Base-by-base conservation (phyloP, 2,113 vertebrate genomes). In the Nyctereutes procyonoides region DNA sequence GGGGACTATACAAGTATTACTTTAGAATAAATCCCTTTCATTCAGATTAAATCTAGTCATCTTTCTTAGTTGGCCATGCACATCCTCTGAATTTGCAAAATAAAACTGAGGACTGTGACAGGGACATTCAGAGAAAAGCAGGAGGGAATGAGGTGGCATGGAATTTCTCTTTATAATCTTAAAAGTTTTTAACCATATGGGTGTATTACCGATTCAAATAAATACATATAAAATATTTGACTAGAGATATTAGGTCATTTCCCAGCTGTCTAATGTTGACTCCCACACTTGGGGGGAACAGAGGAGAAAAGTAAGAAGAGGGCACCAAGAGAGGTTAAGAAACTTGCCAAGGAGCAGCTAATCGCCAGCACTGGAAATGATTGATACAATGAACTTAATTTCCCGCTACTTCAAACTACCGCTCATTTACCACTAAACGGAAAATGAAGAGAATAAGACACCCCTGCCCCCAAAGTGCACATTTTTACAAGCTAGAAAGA, bases 91-190 rank as follows among this genome's bases (percentile, higher is more conserved):
- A 20, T 89, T 95, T 74, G 56, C 35, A 92, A 90, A 97, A 69
- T 91, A 98, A 97, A 97, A 95, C 58, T 56, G 55, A 58, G 30
- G 81, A 30, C 53, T 58, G 38, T 48, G 28, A 65, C n/a, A 77
- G 20, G 79, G 73, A 58, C 30, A 24, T 43, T 24, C 58, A 91
- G 73, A 80, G 26, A 96, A 74, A 63, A 86, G 55, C 51, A 15
- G 12, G 81, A 58, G 2, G 43, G 56, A 92, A n/a, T 56, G 30
- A 79, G 28, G 56, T n/a, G n/a, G 12, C 67, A 58, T 0, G 13
- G 17, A 82, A 79, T 86, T 48, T 71, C 56, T 71, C 51, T 60
- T 76, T 95, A 6, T 38, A 43, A 30, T 73, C 30, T 86, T 73
- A 69, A 35, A 87, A 26, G 43, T 82, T 84, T 79, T 87, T 58